Base-by-base conservation (phyloP, 2,888 invertebrate species). In the Pantelozetes paolii region DNA sequence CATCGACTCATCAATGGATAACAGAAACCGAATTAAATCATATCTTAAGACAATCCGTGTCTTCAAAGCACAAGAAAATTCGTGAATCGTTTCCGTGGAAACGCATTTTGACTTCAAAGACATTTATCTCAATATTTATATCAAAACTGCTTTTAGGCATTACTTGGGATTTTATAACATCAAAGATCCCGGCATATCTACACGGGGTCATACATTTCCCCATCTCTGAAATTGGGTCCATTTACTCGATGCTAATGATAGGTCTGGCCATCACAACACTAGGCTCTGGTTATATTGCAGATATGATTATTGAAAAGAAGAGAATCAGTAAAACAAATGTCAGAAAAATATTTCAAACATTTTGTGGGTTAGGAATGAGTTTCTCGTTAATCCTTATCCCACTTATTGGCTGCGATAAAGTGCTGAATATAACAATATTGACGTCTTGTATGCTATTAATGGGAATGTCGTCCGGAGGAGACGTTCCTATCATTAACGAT, bases 1-100 rank as follows among this genome's bases (percentile, higher is more conserved):
- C 93, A 0, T 89, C 89, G 0, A 86, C 88, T 75, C 92, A 93
- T 83, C 92, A 92, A 0, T 86, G 92, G 79, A 92, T 93, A 78
- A 85, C 88, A 79, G 90, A 91, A 0, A 87, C 88, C 77, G 92
- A 92, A 80, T 85, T 87, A 72, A 86, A 87, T 71, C 92, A 88
- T 81, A 92, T 93, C 48, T 26, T 28, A 28, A 32, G 30, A 64
- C 23, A 57, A 28, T 26, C 28, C 1, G n/a, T 13, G 45, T 9
- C 11, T 2, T 15, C 28, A 6, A 26, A 32, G 20, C 15, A 28
- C 9, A 48, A 50, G 26, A 70, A 70, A 18, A 28, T 26, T 5
- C 13, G 57, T 2, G 8, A 64, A 40, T 40, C 40, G 5, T 88
- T 90, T 78, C 91, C 92, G 0, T 92, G 92, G 92, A 79, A 83